Evolutionary conservation across 2,797 vertebrate genomes (phyloP).

Genomic region (Paedocypris micromegethes): DNA sequence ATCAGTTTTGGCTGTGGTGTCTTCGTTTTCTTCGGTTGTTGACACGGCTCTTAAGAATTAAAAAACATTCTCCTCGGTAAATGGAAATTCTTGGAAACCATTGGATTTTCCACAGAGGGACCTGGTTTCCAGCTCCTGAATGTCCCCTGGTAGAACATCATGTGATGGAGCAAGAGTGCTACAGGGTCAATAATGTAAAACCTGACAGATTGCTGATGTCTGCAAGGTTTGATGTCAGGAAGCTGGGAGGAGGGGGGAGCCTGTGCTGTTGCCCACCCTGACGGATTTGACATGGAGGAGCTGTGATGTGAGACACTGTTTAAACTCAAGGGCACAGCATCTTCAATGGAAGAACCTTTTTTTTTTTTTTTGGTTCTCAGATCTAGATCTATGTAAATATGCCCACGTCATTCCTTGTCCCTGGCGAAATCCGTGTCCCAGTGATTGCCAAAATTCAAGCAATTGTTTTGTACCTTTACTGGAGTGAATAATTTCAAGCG

Average conservation of each 20-base stretch:
- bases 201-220: slow-evolving; percentile 30
- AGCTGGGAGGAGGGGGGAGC: background rate
- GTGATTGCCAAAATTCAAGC: slow-evolving; percentile 1
- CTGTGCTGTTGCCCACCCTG: slow-evolving; percentile 14
- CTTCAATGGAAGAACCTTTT: slow-evolving; percentile 24
- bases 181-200: slow-evolving; percentile 38
- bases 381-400: slow-evolving; percentile 11
- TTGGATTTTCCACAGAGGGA: background rate
- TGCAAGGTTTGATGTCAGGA: slow-evolving; percentile 15
- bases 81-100: background rate
- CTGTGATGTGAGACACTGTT: slow-evolving; percentile 2
- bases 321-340: slow-evolving; percentile 15
- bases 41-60: background rate
- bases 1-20: too few relatives aligned
- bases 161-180: slow-evolving; percentile 20
- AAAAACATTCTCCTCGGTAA: background rate
- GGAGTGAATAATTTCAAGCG: slow-evolving; percentile 19
- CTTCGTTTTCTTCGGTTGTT: too few relatives aligned
- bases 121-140: slow-evolving; percentile 7
- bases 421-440: slow-evolving; percentile 4
- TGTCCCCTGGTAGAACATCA: slow-evolving; percentile 14
- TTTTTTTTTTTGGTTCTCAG: slow-evolving; percentile 11
- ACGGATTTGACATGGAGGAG: slow-evolving; percentile 32
- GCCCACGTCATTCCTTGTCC: slow-evolving; percentile 1
- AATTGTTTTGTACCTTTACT: slow-evolving; percentile 13